Evolutionary conservation across 2,113 vertebrate genomes (phyloP), one percentile per base, ranked within the genome.

Genomic region (Empidonax traillii): DNA sequence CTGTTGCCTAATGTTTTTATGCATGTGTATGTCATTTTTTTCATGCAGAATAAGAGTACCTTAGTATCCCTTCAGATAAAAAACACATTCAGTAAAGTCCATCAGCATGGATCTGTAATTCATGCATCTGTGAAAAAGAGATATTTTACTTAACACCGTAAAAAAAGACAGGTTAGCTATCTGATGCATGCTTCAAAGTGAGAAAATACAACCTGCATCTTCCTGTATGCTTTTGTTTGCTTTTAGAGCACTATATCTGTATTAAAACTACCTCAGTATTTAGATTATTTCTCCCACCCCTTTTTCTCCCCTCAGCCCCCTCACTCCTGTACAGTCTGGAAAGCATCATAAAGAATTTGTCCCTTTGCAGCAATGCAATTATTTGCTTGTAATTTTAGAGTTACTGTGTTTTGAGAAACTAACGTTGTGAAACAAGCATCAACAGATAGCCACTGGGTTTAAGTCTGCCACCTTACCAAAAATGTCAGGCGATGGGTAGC

Each of bases 1-100:
- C 61, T 89, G 46, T 41, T 86, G 82, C 49, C 89, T 53, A 55
- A 24, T 72, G 51, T 41, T 22, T 78, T 87, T 79, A 35, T 72
- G 63, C 43, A 74, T 69, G 51, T 83, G 30, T 77, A 44, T 55
- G 33, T 51, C 6, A 72, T 90, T 46, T 69, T 46, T 49, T 87
- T 87, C 82, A 79, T 51, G 80, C 72, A 69, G 58, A 84, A 9
- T 35, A 66, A 87, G 49, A 69, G 46, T 49, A 83, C n/a, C 66
- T 80, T 80, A 86, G 87, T 65, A 92, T 69, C 61, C 65, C 92
- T 91, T 84, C 91, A 94, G 90, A 94, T 88, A 81, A 89, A 96
- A 97, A 97, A 94, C 67, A 89, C 49, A 69, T 88, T 90, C 31
- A 28, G 94, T 84, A 89, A 97, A 97, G 97, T 97, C 91, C 67